A percentile compares a stretch with the other conserved stretches of the same genome.
Evolutionary conservation across 1,140 invertebrate genomes (phyloP).

Genomic region (Achatina immaculata): DNA sequence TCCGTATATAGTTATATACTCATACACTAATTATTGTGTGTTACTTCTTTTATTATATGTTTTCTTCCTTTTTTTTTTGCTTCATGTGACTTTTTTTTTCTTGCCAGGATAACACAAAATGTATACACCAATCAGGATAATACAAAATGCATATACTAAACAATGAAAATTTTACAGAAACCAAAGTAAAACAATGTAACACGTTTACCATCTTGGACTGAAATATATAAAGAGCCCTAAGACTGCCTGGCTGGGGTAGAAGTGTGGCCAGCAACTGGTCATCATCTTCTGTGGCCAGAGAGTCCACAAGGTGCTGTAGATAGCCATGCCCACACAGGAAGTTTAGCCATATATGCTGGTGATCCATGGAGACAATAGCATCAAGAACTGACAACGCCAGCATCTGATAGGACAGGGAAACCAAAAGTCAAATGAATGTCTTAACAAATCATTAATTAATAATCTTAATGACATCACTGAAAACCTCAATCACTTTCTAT

Average conservation of each 20-base stretch:
- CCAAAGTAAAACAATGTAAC: constrained; percentile 7
- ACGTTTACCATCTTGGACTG: constrained; percentile 83
- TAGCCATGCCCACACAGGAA: constrained; percentile 85
- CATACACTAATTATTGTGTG: too few species aligned
- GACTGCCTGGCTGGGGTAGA: constrained; percentile 78
- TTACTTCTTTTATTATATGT: too few species aligned
- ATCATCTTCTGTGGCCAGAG: constrained; percentile 80
- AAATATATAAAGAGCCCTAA: constrained; percentile 87
- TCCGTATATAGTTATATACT: too few species aligned
- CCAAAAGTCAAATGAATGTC: too few species aligned
- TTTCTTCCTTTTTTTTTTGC: too few species aligned
- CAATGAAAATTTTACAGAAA: too few species aligned
- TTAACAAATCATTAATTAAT: constrained; percentile 27
- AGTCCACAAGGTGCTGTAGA: constrained; percentile 86
- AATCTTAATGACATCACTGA: too few species aligned
- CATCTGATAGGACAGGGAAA: constrained; percentile 74
- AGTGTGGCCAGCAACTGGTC: constrained; percentile 79
- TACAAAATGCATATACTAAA: too few species aligned
- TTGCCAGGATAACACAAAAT: too few species aligned
- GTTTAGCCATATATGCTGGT: constrained; percentile 80
- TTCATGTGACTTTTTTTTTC: too few species aligned
- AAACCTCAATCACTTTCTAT: too few species aligned
- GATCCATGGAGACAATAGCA: constrained; percentile 82
- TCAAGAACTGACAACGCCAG: constrained; percentile 86
- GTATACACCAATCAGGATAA: too few species aligned